Base-by-base conservation (phyloP, 1,140 invertebrate genomes). In the Homalodisca vitripennis region DNA sequence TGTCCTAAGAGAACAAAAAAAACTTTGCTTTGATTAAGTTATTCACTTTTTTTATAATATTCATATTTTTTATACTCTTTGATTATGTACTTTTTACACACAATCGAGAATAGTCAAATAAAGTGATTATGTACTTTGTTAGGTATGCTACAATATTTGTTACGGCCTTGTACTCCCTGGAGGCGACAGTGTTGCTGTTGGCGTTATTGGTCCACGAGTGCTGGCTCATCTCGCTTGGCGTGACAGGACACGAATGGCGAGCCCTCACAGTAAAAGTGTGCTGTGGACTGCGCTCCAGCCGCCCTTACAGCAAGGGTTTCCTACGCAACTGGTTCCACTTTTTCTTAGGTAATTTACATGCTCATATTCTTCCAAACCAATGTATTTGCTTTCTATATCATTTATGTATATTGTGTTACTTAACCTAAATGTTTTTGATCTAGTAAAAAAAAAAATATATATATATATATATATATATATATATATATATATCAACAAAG, bases 111-210 rank as follows among this genome's bases (percentile, higher is more conserved):
- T n/a, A n/a, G n/a, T n/a, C n/a, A n/a, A n/a, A n/a, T n/a, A n/a
- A n/a, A n/a, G n/a, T n/a, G n/a, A n/a, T n/a, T n/a, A n/a, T n/a
- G n/a, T n/a, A n/a, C n/a, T n/a, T n/a, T n/a, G n/a, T 10, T 72
- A 78, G 77, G 57, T 76, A 76, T 68, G 74, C 76, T n/a, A 47
- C 75, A 31, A 76, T 74, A 53, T 78, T 78, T 73, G 76, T 78
- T 6, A 72, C 74, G 41, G 73, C 73, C 10, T 32, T 78, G 14
- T 78, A 78, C 68, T 73, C 75, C 51, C 27, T 77, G 17, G 47
- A 73, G 30, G 67, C 72, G 14, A 68, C 67, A 17, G 10, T 74
- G 20, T 73, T 77, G 27, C 51, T 78, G 13, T 32, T 72, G 10
- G 30, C 67, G 14, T 51, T 77, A 20, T 62, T 78, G 20, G 13